Percentiles rank a stretch among this genome's conserved stretches.
Conservation (phyloP, 2,113 vertebrate species). For the Progne subis region DNA sequence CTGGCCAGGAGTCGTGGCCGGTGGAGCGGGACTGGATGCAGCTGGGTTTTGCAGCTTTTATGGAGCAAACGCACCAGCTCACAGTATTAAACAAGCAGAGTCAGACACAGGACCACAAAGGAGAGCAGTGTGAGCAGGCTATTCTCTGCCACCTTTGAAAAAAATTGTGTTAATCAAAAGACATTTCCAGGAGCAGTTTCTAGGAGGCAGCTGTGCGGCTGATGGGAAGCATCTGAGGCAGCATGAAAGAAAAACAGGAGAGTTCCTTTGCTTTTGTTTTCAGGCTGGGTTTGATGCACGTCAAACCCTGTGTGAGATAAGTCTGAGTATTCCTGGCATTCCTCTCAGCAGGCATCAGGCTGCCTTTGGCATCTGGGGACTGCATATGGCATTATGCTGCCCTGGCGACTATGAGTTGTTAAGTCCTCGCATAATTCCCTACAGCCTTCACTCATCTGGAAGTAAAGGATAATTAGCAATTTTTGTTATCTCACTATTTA, state of each 20-base stretch:
- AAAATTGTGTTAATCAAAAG: background rate
- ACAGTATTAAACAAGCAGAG: background rate
- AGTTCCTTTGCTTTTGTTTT: background rate
- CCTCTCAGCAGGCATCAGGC: background rate
- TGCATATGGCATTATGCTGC: background rate
- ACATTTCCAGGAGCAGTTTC: background rate
- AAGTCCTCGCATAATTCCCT: background rate
- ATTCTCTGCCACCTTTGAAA: background rate
- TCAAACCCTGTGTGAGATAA: background rate
- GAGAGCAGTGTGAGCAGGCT: background rate
- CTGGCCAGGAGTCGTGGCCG: background rate
- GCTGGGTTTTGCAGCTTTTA: background rate
- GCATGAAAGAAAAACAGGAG: background rate
- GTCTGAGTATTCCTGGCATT: background rate
- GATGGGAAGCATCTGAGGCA: background rate
- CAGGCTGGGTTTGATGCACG: background rate
- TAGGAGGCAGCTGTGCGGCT: background rate
- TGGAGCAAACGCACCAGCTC: background rate
- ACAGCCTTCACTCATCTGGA: slow-evolving; percentile 30
- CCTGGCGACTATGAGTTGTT: background rate
- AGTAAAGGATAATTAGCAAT: slow-evolving; percentile 34
- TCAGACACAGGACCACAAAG: background rate
- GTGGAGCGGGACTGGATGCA: background rate
- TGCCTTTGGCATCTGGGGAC: background rate
- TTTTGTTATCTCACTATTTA: slow-evolving; percentile 9